Conservation (phyloP, 1,140 invertebrate species). For the Wiebesia pumilae region DNA sequence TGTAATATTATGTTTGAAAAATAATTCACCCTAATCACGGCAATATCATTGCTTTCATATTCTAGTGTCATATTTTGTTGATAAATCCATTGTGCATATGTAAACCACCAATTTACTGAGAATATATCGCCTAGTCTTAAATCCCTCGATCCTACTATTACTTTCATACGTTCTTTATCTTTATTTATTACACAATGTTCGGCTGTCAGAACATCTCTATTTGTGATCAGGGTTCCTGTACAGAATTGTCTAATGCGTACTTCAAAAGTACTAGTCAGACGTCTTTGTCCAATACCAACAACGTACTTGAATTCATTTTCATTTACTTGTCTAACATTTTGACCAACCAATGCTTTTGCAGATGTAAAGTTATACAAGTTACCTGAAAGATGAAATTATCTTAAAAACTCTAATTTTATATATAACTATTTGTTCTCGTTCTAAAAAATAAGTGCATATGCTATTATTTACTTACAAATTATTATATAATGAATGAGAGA, state of each 20-base stretch:
- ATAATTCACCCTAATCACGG: background rate
- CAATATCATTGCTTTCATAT: background rate
- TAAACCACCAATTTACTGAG: background rate
- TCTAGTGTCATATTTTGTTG: background rate
- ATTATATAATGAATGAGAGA: background rate
- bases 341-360: background rate
- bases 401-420: background rate
- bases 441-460: background rate
- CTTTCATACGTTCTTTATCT: background rate
- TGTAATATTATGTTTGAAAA: background rate
- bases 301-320: background rate
- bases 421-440: too few species aligned
- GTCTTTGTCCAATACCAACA: background rate
- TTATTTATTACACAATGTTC: background rate
- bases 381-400: background rate
- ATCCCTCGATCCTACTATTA: background rate
- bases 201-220: background rate
- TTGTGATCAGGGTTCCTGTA: background rate
- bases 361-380: background rate
- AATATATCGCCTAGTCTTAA: background rate
- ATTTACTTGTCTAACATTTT: background rate
- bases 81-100: background rate
- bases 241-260: background rate
- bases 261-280: too few species aligned
- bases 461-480: background rate